Percentiles rank a stretch among this genome's conserved stretches.
These are phyloP conservation scores for Oppia nitens DNA, from an alignment of 1,140 invertebrate genomes.

Conservation along the genomic window DNA sequence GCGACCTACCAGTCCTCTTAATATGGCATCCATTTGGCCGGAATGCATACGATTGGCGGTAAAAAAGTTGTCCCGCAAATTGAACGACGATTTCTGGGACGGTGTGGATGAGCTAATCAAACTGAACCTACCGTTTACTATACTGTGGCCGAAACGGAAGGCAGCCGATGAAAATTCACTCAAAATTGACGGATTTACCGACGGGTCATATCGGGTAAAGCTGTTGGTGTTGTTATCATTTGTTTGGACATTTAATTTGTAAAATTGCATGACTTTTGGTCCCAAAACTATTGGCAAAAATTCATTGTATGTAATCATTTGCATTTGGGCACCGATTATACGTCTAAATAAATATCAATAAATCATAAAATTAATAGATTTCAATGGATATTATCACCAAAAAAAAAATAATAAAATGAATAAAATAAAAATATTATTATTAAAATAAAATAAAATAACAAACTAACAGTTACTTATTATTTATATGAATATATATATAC, in stretches of 20 bases:
- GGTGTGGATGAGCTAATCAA: neutral
- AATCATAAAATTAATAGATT: neutral
- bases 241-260: conserved; percentile 24
- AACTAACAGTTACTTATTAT: too few relatives aligned
- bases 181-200: conserved; percentile 53
- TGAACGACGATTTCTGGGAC: neutral
- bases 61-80: conserved; percentile 21
- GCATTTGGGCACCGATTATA: conserved; percentile 25
- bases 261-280: conserved; percentile 21
- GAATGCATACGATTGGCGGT: conserved; percentile 20
- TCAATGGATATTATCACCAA: neutral
- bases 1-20: conserved; percentile 15
- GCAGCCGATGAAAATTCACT: conserved; percentile 58
- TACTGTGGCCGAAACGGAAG: conserved; percentile 80
- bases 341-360: conserved; percentile 13
- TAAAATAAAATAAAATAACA: too few relatives aligned
- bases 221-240: too few relatives aligned
- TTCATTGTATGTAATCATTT: conserved; percentile 36
- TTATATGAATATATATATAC: too few relatives aligned
- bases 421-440: too few relatives aligned
- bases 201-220: conserved; percentile 32
- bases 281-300: conserved; percentile 36
- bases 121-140: conserved; percentile 35
- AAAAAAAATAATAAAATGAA: too few relatives aligned
- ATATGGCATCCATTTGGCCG: conserved; percentile 17